A percentile compares a stretch with the other conserved stretches of the same genome.
Conservation (phyloP, 2,113 vertebrate species). For the Caracal caracal region DNA sequence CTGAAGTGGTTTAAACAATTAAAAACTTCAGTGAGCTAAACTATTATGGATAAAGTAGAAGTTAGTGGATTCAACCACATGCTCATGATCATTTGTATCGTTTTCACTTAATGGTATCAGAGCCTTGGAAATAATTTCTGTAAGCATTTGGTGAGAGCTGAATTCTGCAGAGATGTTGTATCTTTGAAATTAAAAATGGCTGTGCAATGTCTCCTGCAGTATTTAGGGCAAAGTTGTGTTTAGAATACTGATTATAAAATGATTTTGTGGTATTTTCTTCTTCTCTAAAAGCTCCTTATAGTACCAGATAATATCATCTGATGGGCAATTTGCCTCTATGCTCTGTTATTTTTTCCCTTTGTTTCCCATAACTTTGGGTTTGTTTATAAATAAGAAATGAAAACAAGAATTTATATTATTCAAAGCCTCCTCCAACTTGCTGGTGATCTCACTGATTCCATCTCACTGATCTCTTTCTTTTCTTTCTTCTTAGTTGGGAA, state of each 20-base stretch:
- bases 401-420: slow-evolving; percentile 71
- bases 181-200: slow-evolving; percentile 68
- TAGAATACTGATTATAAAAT: slow-evolving; percentile 58
- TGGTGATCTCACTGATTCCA: slow-evolving; percentile 50
- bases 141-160: neutral
- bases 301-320: slow-evolving; percentile 70
- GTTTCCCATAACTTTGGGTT: slow-evolving; percentile 66
- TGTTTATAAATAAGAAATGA: slow-evolving; percentile 74
- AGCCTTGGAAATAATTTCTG: slow-evolving; percentile 10
- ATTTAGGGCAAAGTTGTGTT: slow-evolving; percentile 61
- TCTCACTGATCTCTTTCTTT: slow-evolving; percentile 49
- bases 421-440: slow-evolving; percentile 61
- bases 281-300: slow-evolving; percentile 57
- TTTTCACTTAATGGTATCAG: slow-evolving; percentile 24
- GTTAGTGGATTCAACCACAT: neutral
- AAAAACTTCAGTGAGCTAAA: slow-evolving; percentile 8
- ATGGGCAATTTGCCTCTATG: slow-evolving; percentile 70
- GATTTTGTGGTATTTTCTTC: slow-evolving; percentile 63
- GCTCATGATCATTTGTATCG: neutral
- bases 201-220: slow-evolving; percentile 44
- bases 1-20: slow-evolving; percentile 41
- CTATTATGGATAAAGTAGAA: slow-evolving; percentile 28
- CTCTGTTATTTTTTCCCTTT: slow-evolving; percentile 60
- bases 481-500: slow-evolving; percentile 27
- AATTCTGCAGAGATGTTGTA: slow-evolving; percentile 24